Evolutionary conservation across 2,113 vertebrate genomes (phyloP), one percentile per base, ranked within the genome.

Genomic region (Genyomyrus donnyi): DNA sequence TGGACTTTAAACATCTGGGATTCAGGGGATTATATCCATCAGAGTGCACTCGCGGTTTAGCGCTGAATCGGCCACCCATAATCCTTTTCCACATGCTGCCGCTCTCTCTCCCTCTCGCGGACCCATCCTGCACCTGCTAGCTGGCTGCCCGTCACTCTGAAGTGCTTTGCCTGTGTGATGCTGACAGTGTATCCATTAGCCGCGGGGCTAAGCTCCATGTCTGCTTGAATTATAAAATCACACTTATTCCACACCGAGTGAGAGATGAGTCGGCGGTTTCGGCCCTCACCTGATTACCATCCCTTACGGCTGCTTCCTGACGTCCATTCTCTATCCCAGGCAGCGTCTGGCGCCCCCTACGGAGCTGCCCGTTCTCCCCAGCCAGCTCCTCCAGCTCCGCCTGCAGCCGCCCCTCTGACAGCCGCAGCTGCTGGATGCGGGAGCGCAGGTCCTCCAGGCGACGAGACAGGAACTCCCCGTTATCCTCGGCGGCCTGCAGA

Each of bases 361-460:
- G 93, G 85, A 96, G 96, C 88, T 58, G 89, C 83, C 62, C 88
- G 46, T 96, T 97, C 91, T 96, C 95, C 87, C 93, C 86, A 5
- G 93, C 91, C 88, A 97, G 94, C 35, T 96, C 94, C 90, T 96
- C 93, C 35, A 96, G 19, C 90, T 94, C 96, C 62, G 95, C 93
- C 91, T 93, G 91, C 86, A 96, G 90, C 6, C 91, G 93, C 77
- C 94, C 92, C 91, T 97, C 94, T 5, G 95, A 95, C 89, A 96
- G 91, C 91, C 93, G 94, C 92, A 96, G 94, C 27, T 90, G 92
- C 0, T 88, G 93, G 27, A 95, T 3, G 84, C 88, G 89, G 88
- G 90, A 92, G 88, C 94, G 94, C 90, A 96, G 93, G 50, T 96
- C 95, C 92, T 97, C 95, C 90, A 97, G 90, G 92, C 93, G 95